These are phyloP conservation scores for Chloropsis hardwickii DNA, from an alignment of 2,113 vertebrate species.

Conservation along the genomic window DNA sequence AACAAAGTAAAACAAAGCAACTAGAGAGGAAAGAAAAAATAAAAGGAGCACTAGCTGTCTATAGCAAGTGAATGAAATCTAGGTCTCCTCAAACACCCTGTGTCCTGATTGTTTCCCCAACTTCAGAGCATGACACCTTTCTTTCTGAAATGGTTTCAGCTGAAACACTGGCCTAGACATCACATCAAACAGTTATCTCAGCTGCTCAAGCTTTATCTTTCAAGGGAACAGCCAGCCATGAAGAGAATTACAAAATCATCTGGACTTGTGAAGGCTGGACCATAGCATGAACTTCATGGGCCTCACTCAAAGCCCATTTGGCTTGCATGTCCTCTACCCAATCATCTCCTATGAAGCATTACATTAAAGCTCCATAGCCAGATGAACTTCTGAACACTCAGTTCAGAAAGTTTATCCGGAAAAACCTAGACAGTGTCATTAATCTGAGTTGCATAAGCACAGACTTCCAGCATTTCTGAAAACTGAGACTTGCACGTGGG, in stretches of 20 bases:
- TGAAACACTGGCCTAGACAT: not conserved
- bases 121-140: not conserved
- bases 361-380: not conserved
- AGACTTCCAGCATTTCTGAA: not conserved
- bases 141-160: not conserved
- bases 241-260: not conserved
- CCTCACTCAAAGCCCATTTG: not conserved
- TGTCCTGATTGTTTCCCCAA: not conserved
- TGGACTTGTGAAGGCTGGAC: not conserved
- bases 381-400: not conserved
- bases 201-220: not conserved
- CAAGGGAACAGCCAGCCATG: not conserved
- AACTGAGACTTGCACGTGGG: not conserved
- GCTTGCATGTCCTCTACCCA: not conserved
- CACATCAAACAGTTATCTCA: not conserved
- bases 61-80: not conserved
- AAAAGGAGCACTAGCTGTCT: not conserved
- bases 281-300: not conserved
- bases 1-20: slow-evolving; percentile 7
- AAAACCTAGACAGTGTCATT: not conserved
- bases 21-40: not conserved
- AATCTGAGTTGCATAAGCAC: not conserved
- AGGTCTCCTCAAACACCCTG: not conserved
- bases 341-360: not conserved
- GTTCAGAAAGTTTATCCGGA: not conserved